phyloP scores from a whole-genome alignment of 2,797 vertebrate genomes.

The Pangasius krempfi region DNA sequence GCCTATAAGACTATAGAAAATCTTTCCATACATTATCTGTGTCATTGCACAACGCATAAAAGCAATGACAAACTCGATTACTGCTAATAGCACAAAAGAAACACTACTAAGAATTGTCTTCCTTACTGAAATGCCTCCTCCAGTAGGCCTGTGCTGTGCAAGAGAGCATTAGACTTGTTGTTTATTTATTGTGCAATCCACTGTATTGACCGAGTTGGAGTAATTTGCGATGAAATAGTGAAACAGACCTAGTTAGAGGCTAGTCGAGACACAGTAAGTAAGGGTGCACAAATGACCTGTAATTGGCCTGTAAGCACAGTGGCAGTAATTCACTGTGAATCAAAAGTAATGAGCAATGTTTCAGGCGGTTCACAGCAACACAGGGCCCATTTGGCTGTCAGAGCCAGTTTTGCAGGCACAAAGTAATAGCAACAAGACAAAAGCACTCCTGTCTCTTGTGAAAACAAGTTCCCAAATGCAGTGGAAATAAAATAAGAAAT shows the following conservation, averaged over 20 bases:
- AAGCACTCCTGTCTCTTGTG: constrained; percentile 15
- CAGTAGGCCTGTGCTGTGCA: not conserved
- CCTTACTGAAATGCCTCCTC: not conserved
- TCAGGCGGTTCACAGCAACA: constrained; percentile 18
- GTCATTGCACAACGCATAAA: not conserved
- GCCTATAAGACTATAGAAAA: not conserved
- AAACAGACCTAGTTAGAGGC: constrained; percentile 9
- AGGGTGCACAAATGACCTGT: constrained; percentile 37
- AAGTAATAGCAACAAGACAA: constrained; percentile 26
- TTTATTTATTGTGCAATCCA: constrained; percentile 38
- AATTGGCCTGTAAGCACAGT: constrained; percentile 29
- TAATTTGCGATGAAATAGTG: constrained; percentile 41
- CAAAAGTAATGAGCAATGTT: constrained; percentile 31
- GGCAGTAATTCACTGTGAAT: constrained; percentile 17
- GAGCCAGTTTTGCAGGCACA: not conserved
- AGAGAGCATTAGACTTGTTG: not conserved
- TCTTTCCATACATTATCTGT: not conserved
- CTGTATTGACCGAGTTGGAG: constrained; percentile 3
- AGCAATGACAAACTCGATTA: not conserved
- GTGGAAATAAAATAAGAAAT: not conserved
- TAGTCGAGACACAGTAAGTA: constrained; percentile 28
- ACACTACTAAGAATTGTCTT: not conserved
- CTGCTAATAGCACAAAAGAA: not conserved
- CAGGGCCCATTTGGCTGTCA: constrained; percentile 13
- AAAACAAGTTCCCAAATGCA: not conserved